Evolutionary conservation across 1,140 invertebrate species (phyloP).

Genomic region (Apocrypta bakeri): DNA sequence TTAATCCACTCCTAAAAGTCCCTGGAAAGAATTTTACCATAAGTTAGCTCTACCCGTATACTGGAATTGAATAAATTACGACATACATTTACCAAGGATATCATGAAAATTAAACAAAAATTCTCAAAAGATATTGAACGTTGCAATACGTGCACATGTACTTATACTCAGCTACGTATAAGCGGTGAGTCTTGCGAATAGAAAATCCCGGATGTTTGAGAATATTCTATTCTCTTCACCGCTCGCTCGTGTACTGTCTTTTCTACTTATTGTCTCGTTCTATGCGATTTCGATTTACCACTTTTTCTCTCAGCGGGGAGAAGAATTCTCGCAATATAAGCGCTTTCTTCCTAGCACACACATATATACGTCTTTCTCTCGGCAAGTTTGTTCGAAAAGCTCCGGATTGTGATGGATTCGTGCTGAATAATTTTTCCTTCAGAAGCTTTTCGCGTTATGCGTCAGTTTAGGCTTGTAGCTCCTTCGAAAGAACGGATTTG

Average conservation of each 20-base stretch:
- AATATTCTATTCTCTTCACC: slow-evolving; percentile 55
- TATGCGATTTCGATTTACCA: slow-evolving; percentile 52
- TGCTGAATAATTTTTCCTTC: slow-evolving; percentile 26
- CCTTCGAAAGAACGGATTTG: not conserved
- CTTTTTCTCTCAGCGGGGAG: not conserved
- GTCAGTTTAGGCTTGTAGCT: not conserved
- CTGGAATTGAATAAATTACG: no score
- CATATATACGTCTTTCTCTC: no score
- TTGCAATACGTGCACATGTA: not conserved
- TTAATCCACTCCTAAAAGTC: no score
- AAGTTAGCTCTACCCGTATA: no score
- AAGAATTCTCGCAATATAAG: slow-evolving; percentile 30
- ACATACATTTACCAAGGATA: no score
- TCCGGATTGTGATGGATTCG: slow-evolving; percentile 16
- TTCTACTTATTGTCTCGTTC: slow-evolving; percentile 47
- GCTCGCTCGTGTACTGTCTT: slow-evolving; percentile 23
- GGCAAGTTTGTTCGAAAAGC: not conserved
- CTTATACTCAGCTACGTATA: not conserved
- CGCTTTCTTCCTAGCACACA: no score
- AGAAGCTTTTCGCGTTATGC: slow-evolving; percentile 17
- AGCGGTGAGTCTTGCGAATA: slow-evolving; percentile 58
- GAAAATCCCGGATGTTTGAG: slow-evolving; percentile 58
- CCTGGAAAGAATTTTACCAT: no score
- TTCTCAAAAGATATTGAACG: slow-evolving; percentile 12
- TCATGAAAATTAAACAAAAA: slow-evolving; percentile 30